A percentile compares a stretch with the other conserved stretches of the same genome.
Conservation (phyloP, 2,888 invertebrate genomes). For the Pseudoips prasinana region DNA sequence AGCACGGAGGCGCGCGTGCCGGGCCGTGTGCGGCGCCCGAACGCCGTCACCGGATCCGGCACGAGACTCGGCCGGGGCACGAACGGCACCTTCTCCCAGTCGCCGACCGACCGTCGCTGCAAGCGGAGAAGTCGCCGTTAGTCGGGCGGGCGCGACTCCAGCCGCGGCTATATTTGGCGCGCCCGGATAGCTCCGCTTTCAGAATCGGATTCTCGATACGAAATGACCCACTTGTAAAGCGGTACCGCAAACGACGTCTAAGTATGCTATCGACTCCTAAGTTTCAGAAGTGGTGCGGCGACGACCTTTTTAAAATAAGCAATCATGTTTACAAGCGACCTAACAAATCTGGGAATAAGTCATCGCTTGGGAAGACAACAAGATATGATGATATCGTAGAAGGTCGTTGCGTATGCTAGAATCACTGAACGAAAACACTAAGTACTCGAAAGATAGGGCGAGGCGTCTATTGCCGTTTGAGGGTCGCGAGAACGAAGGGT, state of each 20-base stretch:
- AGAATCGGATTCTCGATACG: constrained; percentile 61
- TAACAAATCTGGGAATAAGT: constrained; percentile 38
- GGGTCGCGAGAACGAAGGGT: constrained; percentile 53
- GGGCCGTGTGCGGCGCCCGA: constrained; percentile 85
- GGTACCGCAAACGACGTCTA: constrained; percentile 42
- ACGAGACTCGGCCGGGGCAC: constrained; percentile 93
- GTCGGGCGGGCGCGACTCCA: constrained; percentile 73
- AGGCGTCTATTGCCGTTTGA: constrained; percentile 35
- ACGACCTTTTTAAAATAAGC: constrained; percentile 45
- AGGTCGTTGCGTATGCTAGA: constrained; percentile 24
- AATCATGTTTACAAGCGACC: constrained; percentile 68
- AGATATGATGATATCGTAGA: constrained; percentile 25
- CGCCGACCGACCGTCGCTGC: constrained; percentile 88
- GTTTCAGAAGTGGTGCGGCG: constrained; percentile 19
- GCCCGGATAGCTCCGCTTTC: constrained; percentile 73
- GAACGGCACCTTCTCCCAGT: constrained; percentile 94
- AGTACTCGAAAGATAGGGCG: constrained; percentile 19
- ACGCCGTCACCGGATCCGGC: constrained; percentile 92
- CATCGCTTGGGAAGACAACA: constrained; percentile 45
- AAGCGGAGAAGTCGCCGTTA: constrained; percentile 82
- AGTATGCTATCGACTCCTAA: constrained; percentile 31
- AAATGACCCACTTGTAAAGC: constrained; percentile 71
- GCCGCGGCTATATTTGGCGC: constrained; percentile 83
- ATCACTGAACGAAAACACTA: constrained; percentile 29
- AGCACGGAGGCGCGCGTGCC: constrained; percentile 72